Percentiles rank a stretch among this genome's conserved stretches.
phyloP scores from a whole-genome alignment of 92 coral and sea anemone species.

The Palythoa heliodiscus region DNA sequence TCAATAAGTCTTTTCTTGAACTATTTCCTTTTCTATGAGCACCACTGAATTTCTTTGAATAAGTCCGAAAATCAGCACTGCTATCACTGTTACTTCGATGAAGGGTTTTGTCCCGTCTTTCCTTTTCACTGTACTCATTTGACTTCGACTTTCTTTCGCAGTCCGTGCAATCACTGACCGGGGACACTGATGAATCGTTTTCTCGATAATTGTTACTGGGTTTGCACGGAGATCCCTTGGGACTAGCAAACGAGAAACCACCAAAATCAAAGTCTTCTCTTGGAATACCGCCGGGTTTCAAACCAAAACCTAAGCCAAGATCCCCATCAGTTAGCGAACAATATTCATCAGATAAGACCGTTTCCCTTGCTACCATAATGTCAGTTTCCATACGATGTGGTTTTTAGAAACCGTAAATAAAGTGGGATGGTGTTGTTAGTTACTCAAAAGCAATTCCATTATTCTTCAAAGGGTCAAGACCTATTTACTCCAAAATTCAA shows the following conservation, averaged over 20 bases:
- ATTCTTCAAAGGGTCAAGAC: neutral
- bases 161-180: neutral
- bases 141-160: constrained; percentile 10
- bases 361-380: constrained; percentile 47
- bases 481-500: constrained; percentile 4
- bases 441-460: neutral
- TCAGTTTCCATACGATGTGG: constrained; percentile 41
- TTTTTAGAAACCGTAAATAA: neutral
- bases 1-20: constrained; percentile 38
- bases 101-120: constrained; percentile 19
- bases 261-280: constrained; percentile 39
- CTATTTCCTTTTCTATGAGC: constrained; percentile 31
- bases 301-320: constrained; percentile 81
- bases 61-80: constrained; percentile 43
- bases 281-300: constrained; percentile 86
- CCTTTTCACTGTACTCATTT: neutral
- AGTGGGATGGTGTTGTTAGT: neutral
- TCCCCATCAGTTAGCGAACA: constrained; percentile 58
- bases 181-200: neutral
- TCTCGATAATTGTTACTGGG: constrained; percentile 18
- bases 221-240: constrained; percentile 31
- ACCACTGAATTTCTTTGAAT: constrained; percentile 21
- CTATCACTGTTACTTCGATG: constrained; percentile 67
- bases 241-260: constrained; percentile 43
- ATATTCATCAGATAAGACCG: constrained; percentile 58